Evolutionary conservation across 2,888 invertebrate genomes (phyloP).

Genomic region (Caenorhabditis plicata): DNA sequence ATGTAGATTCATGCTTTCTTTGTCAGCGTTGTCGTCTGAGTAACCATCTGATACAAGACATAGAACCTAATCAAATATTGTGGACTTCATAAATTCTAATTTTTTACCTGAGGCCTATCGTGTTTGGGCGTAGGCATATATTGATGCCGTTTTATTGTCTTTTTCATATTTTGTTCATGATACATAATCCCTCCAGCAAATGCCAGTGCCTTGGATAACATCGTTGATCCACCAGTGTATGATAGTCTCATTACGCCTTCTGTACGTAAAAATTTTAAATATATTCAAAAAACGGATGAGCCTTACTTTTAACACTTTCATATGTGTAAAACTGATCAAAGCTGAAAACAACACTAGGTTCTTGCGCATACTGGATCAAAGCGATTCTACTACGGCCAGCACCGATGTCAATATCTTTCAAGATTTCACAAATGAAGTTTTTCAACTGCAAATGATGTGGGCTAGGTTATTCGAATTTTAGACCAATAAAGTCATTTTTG

Average conservation of each 20-base stretch:
- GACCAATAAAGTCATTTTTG: too few species aligned
- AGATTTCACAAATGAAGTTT: conserved; percentile 39
- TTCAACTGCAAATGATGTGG: conserved; percentile 46
- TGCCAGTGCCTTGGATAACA: conserved; percentile 58
- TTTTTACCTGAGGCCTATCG: conserved; percentile 49
- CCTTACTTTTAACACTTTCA: conserved; percentile 43
- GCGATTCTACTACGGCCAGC: conserved; percentile 56
- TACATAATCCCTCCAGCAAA: conserved; percentile 61
- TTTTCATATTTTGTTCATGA: conserved; percentile 60
- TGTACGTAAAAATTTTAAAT: conserved; percentile 16
- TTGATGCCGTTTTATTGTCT: conserved; percentile 40
- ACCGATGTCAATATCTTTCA: conserved; percentile 57
- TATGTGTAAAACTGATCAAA: conserved; percentile 58
- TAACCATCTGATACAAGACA: conserved; percentile 59
- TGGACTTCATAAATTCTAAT: neutral
- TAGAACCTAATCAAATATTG: conserved; percentile 40
- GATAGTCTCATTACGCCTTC: conserved; percentile 56
- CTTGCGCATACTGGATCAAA: conserved; percentile 52
- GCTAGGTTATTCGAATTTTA: too few species aligned
- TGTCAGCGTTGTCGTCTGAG: conserved; percentile 57
- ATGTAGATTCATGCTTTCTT: conserved; percentile 53
- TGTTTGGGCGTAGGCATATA: conserved; percentile 59
- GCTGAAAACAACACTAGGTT: conserved; percentile 59
- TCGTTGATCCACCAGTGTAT: conserved; percentile 62
- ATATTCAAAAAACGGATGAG: neutral